Evolutionary conservation across 2,888 invertebrate genomes (phyloP).

Genomic region (Ennomos erosarius): DNA sequence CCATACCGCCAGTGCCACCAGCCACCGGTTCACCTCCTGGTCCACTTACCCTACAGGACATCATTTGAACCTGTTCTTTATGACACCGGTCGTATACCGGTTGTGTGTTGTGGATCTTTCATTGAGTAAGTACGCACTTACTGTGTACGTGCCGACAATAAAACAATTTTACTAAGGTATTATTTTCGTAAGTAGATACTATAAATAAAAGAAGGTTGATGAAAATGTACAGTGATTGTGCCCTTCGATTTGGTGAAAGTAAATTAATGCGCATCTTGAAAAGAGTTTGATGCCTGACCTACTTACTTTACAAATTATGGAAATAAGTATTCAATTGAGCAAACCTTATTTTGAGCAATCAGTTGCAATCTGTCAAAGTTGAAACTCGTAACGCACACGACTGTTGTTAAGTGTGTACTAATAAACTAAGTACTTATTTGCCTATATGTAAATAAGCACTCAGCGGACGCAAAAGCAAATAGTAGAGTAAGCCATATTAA

Average conservation of each 20-base stretch:
- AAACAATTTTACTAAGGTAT: background rate
- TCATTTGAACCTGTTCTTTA: conserved; percentile 16
- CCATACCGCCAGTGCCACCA: conserved; percentile 1
- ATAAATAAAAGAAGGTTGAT: background rate
- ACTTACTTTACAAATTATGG: background rate
- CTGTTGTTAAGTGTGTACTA: no score
- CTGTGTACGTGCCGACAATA: background rate
- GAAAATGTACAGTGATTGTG: background rate
- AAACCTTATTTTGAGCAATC: no score
- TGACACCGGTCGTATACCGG: conserved; percentile 18
- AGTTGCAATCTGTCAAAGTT: no score
- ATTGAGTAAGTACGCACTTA: conserved; percentile 1
- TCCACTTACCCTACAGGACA: conserved; percentile 23
- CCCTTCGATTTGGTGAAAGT: conserved; percentile 9
- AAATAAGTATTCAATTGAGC: no score
- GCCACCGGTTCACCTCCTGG: conserved; percentile 29
- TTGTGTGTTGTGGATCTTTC: conserved; percentile 3
- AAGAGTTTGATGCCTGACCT: background rate
- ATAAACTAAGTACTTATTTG: no score
- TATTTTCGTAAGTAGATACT: background rate
- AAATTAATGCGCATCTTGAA: conserved; percentile 6
- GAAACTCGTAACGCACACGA: no score
- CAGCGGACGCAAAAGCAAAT: no score
- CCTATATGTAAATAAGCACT: no score
- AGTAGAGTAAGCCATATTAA: no score